Evolutionary conservation across 1,140 invertebrate species (phyloP), one percentile per base, ranked within the genome.

Genomic region (Aphidius ervi): DNA sequence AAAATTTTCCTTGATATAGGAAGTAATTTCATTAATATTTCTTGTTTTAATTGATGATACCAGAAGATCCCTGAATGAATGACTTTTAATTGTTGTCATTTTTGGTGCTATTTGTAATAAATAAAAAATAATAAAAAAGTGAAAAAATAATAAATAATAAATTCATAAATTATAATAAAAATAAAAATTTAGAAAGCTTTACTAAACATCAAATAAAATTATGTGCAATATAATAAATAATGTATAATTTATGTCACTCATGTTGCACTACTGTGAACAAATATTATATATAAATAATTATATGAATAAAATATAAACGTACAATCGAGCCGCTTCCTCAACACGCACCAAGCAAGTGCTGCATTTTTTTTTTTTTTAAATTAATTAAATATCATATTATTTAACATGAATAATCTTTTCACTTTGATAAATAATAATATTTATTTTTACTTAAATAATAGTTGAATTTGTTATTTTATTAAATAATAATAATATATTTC

Each of bases 331-430:
- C 91, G 84, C 78, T 93, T 94, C 76, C 90, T 86, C 74, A 94
- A 87, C 63, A 92, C 88, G 84, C 89, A 91, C 92, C 92, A 95
- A 71, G 91, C 90, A 75, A 94, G 82, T 63, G 91, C 92, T 92
- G 86, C 83, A 83, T 78, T 76, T 76, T 66, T 52, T 55, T 53
- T 41, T 16, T 61, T 41, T 47, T 39, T 16, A 20, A 57, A 52
- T 62, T 52, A 58, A 46, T 41, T 55, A 39, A 52, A 47, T 56
- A 16, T 53, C 49, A 40, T 46, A 31, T 9, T 56, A 31, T 41
- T 53, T 59, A 16, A 16, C 16, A 16, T 16, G 16, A 16, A 16
- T 16, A 16, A 16, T 16, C 16, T 16, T 16, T 16, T 16, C 16
- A 16, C 16, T 16, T 16, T 16, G 16, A 16, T 16, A 16, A 31